Percentiles rank a stretch among this genome's conserved stretches.
These are phyloP conservation scores for Acanthosepion lycidas DNA, from an alignment of 2,888 invertebrate genomes.

Conservation along the genomic window DNA sequence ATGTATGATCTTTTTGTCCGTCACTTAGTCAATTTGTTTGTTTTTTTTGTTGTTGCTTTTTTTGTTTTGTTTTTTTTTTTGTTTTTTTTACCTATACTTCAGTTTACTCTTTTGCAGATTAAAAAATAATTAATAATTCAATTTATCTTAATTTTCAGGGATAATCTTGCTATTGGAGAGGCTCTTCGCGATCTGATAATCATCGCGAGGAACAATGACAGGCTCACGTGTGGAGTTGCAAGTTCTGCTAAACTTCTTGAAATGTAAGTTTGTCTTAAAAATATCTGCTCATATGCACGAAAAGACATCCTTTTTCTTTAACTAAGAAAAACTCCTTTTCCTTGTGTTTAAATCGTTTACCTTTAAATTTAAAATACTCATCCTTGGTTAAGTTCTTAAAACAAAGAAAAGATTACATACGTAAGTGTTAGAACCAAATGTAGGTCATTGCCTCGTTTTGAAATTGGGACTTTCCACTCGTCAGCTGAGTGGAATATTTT, in stretches of 20 bases:
- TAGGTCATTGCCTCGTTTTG: neutral
- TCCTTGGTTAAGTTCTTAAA: no score
- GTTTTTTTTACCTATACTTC: no score
- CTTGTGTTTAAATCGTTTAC: no score
- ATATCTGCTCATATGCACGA: no score
- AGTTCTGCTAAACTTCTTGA: constrained; percentile 35
- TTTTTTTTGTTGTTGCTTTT: no score
- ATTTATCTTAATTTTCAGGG: neutral
- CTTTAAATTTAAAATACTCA: no score
- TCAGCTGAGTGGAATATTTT: neutral
- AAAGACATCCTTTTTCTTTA: no score
- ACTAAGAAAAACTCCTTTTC: no score
- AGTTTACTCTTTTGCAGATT: neutral
- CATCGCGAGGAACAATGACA: neutral
- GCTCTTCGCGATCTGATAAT: constrained; percentile 34
- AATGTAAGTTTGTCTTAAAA: neutral
- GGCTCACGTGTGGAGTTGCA: constrained; percentile 37
- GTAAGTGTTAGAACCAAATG: neutral
- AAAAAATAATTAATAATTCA: neutral
- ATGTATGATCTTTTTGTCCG: neutral
- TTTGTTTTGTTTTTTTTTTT: no score
- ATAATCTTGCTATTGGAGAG: neutral
- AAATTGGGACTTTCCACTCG: neutral
- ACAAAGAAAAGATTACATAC: no score
- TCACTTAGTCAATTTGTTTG: no score